Percentiles rank a stretch among this genome's conserved stretches.
Conservation (phyloP, 2,888 invertebrate genomes). For the Drosophila tanythrix region DNA sequence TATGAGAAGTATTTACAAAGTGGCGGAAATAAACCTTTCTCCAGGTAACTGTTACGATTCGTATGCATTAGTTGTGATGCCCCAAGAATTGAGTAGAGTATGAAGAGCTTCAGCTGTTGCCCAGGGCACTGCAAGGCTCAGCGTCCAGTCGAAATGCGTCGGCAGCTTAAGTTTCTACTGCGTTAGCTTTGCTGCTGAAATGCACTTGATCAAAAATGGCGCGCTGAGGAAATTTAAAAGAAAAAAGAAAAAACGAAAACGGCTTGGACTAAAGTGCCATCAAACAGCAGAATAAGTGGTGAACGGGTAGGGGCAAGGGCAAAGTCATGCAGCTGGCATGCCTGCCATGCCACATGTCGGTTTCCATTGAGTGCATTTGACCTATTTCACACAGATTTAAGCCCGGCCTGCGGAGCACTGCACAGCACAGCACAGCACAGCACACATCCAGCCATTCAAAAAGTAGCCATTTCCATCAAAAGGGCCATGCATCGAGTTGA, state of each 20-base stretch:
- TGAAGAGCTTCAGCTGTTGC: constrained; percentile 28
- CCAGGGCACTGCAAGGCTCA: constrained; percentile 3
- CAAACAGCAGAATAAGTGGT: constrained; percentile 36
- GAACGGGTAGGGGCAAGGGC: constrained; percentile 10
- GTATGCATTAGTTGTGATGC: background rate
- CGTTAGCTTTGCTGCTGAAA: constrained; percentile 65
- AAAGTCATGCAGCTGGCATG: constrained; percentile 44
- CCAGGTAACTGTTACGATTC: background rate
- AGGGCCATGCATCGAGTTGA: constrained; percentile 46
- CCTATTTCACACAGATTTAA: constrained; percentile 66
- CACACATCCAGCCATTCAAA: constrained; percentile 27
- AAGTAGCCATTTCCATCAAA: constrained; percentile 58
- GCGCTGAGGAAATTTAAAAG: constrained; percentile 43
- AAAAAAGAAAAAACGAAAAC: constrained; percentile 15
- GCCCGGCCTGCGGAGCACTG: constrained; percentile 21
- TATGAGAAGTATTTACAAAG: too few species aligned
- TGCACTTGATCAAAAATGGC: constrained; percentile 77
- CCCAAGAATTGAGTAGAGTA: background rate
- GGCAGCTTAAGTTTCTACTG: constrained; percentile 71
- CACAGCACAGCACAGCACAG: background rate
- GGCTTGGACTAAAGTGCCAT: constrained; percentile 46
- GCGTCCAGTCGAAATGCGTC: constrained; percentile 30
- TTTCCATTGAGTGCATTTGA: constrained; percentile 71
- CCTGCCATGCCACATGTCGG: constrained; percentile 61
- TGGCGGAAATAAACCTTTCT: background rate